Evolutionary conservation across 2,113 vertebrate species (phyloP).

Genomic region (Nymphicus hollandicus): DNA sequence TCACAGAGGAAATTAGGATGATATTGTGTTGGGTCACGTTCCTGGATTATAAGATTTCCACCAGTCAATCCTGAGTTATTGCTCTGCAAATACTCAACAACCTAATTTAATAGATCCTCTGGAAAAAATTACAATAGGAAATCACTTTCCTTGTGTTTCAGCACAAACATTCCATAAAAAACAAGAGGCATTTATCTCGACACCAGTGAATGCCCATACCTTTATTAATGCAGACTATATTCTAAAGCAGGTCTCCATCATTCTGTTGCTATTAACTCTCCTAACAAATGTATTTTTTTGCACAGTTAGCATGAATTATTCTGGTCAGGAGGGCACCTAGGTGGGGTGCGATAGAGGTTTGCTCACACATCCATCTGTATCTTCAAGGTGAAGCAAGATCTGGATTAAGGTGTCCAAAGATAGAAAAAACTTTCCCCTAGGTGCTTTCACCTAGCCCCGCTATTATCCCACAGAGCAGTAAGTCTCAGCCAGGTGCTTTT

Average conservation of each 20-base stretch:
- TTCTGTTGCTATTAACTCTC: not conserved
- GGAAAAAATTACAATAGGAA: constrained; percentile 24
- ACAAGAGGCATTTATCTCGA: not conserved
- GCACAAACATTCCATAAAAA: constrained; percentile 20
- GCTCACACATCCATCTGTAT: not conserved
- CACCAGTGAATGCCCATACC: not conserved
- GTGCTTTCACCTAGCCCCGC: not conserved
- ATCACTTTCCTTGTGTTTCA: constrained; percentile 41
- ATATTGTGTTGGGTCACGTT: constrained; percentile 78
- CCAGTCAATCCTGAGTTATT: constrained; percentile 71
- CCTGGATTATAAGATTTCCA: constrained; percentile 75
- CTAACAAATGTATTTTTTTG: not conserved
- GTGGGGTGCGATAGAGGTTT: not conserved
- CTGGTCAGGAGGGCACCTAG: accelerated
- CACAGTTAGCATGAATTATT: not conserved
- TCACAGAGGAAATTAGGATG: constrained; percentile 68
- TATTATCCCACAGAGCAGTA: not conserved
- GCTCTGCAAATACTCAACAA: constrained; percentile 73
- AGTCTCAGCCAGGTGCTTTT: not conserved
- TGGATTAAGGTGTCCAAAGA: not conserved
- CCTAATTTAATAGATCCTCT: constrained; percentile 64
- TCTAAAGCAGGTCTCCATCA: not conserved
- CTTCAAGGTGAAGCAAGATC: not conserved
- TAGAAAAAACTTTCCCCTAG: not conserved
- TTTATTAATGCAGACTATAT: not conserved